Base-by-base conservation (phyloP, 2,113 vertebrate genomes). In the Mus pahari region DNA sequence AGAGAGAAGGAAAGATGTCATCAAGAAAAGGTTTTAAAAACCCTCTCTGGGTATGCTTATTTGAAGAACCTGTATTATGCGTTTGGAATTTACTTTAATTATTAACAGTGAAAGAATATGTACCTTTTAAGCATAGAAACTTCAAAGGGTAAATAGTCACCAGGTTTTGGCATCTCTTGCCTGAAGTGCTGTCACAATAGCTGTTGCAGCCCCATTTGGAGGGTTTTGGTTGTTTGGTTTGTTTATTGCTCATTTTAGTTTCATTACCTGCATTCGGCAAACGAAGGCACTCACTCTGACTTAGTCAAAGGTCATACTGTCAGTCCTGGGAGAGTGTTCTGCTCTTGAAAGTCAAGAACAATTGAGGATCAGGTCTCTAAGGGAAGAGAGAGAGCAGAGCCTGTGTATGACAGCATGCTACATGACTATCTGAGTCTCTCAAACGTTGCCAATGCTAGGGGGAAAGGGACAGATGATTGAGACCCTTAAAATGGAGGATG, bases 71-170 rank as follows among this genome's bases (percentile, higher is more conserved):
- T 64, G 1, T 13, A 0, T 88, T 64, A 86, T 89, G 36, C 53
- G 13, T 0, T 0, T 94, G 60, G 83, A 74, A 94, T 88, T 95
- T 92, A 95, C 75, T 95, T 98, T 97, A 97, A 79, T 88, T 96
- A 81, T 1, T 77, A 96, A 97, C 90, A 97, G n/a, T 86, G 94
- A 95, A 95, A 78, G 96, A 96, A 97, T 94, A 95, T 2, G 55
- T 92, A 94, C 86, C 82, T 91, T 96, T 94, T 94, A 96, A 96
- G 95, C 86, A 91, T 42, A 96, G 95, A 94, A 97, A 96, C 94
- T 92, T 97, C 91, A 95, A 95, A 96, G 58, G 58, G 86, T 97
- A 94, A 97, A 94, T 75, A 96, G 96, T 95, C 82, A 95, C 66
- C 39, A 50, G 82, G 39, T 83, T 71, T 91, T 50, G 45, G 24